A percentile compares a stretch with the other conserved stretches of the same genome.
phyloP scores from a whole-genome alignment of 30 jellyfish, hydroid and myxozoan species.

The Cassiopea xamachana region DNA sequence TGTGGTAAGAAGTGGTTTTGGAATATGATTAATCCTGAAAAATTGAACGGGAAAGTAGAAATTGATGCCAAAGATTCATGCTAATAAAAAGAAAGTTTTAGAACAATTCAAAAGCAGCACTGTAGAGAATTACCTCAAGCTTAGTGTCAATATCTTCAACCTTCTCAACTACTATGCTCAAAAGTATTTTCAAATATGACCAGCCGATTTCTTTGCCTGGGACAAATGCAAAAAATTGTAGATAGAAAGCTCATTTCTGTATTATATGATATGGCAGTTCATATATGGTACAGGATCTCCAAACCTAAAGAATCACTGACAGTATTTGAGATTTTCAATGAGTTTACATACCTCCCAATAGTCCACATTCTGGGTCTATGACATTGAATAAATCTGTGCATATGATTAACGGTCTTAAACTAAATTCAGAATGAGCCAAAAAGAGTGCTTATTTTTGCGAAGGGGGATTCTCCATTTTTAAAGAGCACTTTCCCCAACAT shows the following conservation, averaged over 20 bases:
- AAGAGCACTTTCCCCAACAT: too few species aligned
- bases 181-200: background rate
- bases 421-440: too few species aligned
- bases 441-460: too few species aligned
- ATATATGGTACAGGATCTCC: background rate
- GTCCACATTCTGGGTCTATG: background rate
- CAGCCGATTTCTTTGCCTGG: background rate
- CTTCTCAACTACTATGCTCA: background rate
- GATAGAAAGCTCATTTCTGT: background rate
- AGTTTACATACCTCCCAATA: background rate
- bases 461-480: too few species aligned
- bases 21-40: too few species aligned
- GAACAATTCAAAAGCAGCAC: background rate
- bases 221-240: background rate
- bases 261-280: background rate
- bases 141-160: background rate
- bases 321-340: background rate
- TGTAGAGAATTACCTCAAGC: background rate
- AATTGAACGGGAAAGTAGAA: too few species aligned
- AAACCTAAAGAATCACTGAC: background rate
- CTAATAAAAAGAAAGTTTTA: too few species aligned
- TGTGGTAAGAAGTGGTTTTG: too few species aligned
- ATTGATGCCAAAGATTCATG: too few species aligned
- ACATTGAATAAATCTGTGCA: background rate
- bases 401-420: background rate